These are phyloP conservation scores for Piscicola geometra DNA, from an alignment of 2,888 invertebrate species.

Conservation along the genomic window DNA sequence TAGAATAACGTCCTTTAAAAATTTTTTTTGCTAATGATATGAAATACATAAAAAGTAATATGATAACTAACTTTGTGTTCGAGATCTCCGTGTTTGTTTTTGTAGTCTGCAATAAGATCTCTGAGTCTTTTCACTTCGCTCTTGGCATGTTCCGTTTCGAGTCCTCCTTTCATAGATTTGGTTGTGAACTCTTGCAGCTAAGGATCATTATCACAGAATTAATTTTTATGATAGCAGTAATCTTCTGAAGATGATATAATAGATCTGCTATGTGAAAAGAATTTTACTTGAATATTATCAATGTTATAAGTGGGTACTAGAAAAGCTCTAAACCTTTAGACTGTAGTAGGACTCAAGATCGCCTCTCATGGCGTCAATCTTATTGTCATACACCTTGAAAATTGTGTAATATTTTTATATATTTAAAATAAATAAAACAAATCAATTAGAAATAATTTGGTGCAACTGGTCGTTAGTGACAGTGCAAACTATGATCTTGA, in stretches of 20 bases:
- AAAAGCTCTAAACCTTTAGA: conserved; percentile 54
- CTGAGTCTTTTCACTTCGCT: conserved; percentile 58
- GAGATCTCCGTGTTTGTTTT: conserved; percentile 57
- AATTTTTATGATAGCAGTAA: too few species aligned
- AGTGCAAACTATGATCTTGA: too few species aligned
- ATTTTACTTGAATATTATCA: too few species aligned
- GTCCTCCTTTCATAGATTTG: conserved; percentile 56
- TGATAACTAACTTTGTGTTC: conserved; percentile 59
- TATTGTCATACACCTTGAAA: conserved; percentile 54
- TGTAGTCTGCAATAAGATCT: conserved; percentile 55
- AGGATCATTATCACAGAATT: conserved; percentile 22
- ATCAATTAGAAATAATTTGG: too few species aligned
- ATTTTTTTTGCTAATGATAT: too few species aligned
- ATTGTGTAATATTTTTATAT: neutral
- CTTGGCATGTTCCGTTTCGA: conserved; percentile 57
- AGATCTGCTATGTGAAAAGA: too few species aligned
- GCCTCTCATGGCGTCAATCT: conserved; percentile 55
- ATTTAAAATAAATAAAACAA: neutral
- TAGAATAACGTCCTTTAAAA: too few species aligned
- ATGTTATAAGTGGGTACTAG: too few species aligned
- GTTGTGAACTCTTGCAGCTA: conserved; percentile 59
- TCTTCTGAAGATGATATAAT: too few species aligned
- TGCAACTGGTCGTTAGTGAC: too few species aligned
- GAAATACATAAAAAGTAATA: too few species aligned
- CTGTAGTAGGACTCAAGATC: conserved; percentile 60